Evolutionary conservation across 2,113 vertebrate species (phyloP).

Genomic region (Tichodroma muraria): DNA sequence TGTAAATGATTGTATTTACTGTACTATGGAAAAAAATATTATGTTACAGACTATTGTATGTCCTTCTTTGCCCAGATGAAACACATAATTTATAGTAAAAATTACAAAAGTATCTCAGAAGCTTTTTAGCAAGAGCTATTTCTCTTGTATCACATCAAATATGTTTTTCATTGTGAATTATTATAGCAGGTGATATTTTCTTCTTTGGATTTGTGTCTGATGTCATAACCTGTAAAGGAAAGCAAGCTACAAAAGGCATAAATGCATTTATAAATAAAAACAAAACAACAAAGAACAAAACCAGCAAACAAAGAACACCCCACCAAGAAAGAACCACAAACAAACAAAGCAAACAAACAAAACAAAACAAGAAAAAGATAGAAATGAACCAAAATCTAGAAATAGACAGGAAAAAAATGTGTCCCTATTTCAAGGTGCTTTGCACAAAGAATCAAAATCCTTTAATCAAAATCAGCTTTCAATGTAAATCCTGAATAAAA

Average conservation of each 20-base stretch:
- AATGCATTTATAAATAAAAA: neutral
- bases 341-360: neutral
- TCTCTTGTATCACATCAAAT: neutral
- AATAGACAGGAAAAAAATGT: neutral
- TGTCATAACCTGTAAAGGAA: neutral
- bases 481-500: neutral
- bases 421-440: neutral
- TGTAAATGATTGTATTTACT: neutral
- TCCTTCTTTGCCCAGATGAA: neutral
- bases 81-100: neutral
- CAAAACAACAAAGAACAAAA: neutral
- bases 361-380: neutral
- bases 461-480: neutral
- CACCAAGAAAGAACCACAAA: neutral
- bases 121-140: neutral
- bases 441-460: neutral
- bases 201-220: neutral
- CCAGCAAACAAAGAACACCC: neutral
- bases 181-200: neutral
- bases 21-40: neutral
- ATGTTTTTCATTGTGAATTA: neutral
- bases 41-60: neutral
- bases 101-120: neutral
- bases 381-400: neutral
- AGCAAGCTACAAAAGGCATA: neutral